Evolutionary conservation across 2,888 invertebrate genomes (phyloP).

Genomic region (Pediacus dermestoides): DNA sequence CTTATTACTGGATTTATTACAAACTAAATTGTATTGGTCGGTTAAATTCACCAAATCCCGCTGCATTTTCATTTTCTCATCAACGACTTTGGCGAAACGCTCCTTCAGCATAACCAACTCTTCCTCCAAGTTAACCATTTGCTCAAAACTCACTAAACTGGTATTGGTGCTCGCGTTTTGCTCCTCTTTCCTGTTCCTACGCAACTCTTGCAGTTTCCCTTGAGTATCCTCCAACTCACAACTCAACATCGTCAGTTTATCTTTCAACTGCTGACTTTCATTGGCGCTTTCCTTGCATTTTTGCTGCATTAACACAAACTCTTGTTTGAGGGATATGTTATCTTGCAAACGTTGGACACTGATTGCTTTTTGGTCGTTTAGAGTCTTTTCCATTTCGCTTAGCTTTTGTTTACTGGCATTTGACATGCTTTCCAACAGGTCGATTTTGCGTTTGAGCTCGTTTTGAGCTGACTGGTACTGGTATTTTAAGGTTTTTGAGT

Average conservation of each 20-base stretch:
- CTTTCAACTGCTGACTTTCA: conserved; percentile 52
- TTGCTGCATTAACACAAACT: conserved; percentile 46
- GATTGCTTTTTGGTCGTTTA: conserved; percentile 37
- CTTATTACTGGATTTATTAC: conserved; percentile 59
- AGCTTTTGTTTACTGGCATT: conserved; percentile 31
- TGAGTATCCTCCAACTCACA: conserved; percentile 38
- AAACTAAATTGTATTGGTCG: conserved; percentile 57
- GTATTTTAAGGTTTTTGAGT: conserved; percentile 47
- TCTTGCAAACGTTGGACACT: conserved; percentile 34
- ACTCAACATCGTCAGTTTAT: conserved; percentile 39
- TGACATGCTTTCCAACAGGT: conserved; percentile 39
- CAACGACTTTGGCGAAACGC: conserved; percentile 63
- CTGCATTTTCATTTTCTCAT: conserved; percentile 60
- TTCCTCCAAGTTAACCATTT: conserved; percentile 65
- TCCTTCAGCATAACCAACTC: conserved; percentile 72
- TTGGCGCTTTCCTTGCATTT: conserved; percentile 51
- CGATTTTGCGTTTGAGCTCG: conserved; percentile 44
- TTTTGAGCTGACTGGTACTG: conserved; percentile 45
- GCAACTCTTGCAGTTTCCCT: conserved; percentile 28
- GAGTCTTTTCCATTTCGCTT: conserved; percentile 33
- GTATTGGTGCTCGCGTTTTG: conserved; percentile 9
- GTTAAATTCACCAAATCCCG: conserved; percentile 60
- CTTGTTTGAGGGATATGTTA: conserved; percentile 37
- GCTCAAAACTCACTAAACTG: conserved; percentile 44
- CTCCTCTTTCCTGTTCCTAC: conserved; percentile 2